A percentile compares a stretch with the other conserved stretches of the same genome.
Evolutionary conservation across 2,797 vertebrate genomes (phyloP).

Genomic region (Chaetophractus vellerosus): DNA sequence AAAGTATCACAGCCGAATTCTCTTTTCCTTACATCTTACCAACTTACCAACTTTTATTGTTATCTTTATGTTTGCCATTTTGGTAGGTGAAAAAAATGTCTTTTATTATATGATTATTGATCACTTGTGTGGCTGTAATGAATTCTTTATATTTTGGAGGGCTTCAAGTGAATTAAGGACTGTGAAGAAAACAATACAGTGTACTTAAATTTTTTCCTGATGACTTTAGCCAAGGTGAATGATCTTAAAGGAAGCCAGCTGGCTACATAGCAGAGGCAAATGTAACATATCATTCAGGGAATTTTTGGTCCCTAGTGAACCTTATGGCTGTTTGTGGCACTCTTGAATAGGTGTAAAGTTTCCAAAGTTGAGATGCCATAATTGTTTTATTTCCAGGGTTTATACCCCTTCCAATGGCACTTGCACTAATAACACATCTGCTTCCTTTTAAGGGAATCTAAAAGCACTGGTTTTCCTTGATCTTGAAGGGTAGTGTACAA

Average conservation of each 20-base stretch:
- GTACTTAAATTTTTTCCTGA: background rate
- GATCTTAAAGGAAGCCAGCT: no score
- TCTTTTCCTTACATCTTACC: no score
- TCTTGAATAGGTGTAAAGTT: background rate
- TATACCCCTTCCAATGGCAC: background rate
- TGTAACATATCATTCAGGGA: background rate
- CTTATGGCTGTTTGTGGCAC: fast-evolving
- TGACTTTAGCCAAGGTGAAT: background rate
- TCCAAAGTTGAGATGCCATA: fast-evolving
- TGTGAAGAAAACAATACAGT: background rate
- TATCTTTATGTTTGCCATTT: no score
- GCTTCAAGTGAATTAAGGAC: background rate
- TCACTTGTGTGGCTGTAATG: background rate
- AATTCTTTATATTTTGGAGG: background rate
- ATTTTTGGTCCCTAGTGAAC: fast-evolving
- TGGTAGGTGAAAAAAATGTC: background rate
- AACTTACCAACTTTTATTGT: no score
- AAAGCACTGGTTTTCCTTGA: background rate
- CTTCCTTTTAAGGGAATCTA: background rate
- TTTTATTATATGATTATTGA: background rate
- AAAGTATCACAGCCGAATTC: fast-evolving
- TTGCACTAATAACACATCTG: fast-evolving
- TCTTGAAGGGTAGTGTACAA: background rate
- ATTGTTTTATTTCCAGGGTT: fast-evolving
- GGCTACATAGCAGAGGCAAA: fast-evolving